Evolutionary conservation across 2,113 vertebrate genomes (phyloP).

Genomic region (Trichomycterus rosablanca): DNA sequence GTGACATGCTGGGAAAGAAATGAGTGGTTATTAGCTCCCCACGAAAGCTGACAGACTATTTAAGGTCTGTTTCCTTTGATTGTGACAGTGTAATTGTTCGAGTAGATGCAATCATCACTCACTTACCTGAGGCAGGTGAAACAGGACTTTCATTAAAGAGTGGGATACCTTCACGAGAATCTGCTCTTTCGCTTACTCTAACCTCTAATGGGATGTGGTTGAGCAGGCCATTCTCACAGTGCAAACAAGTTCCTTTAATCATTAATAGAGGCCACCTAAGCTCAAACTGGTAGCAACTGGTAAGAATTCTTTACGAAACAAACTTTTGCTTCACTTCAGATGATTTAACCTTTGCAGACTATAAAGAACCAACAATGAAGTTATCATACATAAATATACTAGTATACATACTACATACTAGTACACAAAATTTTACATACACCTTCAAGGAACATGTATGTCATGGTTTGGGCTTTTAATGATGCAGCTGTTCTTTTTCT

Average conservation of each 20-base stretch:
- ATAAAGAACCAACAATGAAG: not conserved
- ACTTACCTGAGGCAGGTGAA: slow-evolving; percentile 71
- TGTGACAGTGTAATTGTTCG: slow-evolving; percentile 82
- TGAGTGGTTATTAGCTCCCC: slow-evolving; percentile 74
- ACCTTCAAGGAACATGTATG: too few species aligned
- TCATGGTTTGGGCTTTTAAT: too few species aligned
- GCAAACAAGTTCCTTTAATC: slow-evolving; percentile 43
- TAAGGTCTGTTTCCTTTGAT: slow-evolving; percentile 79
- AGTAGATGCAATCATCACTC: slow-evolving; percentile 70
- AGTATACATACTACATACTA: too few species aligned
- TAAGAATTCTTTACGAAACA: slow-evolving; percentile 10
- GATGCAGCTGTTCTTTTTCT: too few species aligned
- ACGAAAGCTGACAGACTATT: slow-evolving; percentile 69
- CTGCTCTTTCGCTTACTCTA: slow-evolving; percentile 67
- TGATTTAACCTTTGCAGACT: too few species aligned
- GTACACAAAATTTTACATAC: too few species aligned
- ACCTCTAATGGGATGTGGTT: slow-evolving; percentile 62
- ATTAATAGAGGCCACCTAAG: slow-evolving; percentile 33
- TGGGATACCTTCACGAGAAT: slow-evolving; percentile 61
- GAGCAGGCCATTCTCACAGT: slow-evolving; percentile 51
- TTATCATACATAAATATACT: not conserved
- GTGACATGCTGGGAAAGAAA: slow-evolving; percentile 74
- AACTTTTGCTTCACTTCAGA: slow-evolving; percentile 5
- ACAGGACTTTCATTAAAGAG: slow-evolving; percentile 78
- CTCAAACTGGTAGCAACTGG: slow-evolving; percentile 10